These are phyloP conservation scores for Ophion obscuratus DNA, from an alignment of 2,888 invertebrate species.

Conservation along the genomic window DNA sequence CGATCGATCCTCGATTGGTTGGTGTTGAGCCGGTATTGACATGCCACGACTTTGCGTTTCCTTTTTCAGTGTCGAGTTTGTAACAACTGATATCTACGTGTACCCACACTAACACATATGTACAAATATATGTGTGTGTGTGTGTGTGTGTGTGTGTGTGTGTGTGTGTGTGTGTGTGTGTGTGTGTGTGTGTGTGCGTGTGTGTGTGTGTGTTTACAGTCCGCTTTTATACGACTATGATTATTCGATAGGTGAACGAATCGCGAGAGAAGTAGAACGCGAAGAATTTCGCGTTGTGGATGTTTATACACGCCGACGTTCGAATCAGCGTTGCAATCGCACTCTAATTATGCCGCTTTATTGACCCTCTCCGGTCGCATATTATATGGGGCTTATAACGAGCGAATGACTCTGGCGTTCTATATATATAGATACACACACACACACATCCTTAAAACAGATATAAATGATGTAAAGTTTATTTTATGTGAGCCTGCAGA, in stretches of 20 bases:
- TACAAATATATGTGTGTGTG: background rate
- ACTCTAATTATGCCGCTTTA: constrained; percentile 63
- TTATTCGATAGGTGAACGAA: constrained; percentile 57
- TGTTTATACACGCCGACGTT: constrained; percentile 43
- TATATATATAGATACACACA: too few species aligned
- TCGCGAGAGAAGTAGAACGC: constrained; percentile 54
- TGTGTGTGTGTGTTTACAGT: background rate
- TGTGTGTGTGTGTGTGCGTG: too few species aligned
- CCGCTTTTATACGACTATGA: constrained; percentile 46
- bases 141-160: too few species aligned
- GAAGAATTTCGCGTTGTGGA: constrained; percentile 41
- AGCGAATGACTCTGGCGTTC: constrained; percentile 33
- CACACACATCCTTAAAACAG: too few species aligned
- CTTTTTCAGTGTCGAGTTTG: constrained; percentile 59
- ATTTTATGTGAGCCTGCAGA: constrained; percentile 38
- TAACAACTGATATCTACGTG: constrained; percentile 13
- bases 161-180: too few species aligned
- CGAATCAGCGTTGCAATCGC: constrained; percentile 53
- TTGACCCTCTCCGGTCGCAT: constrained; percentile 53
- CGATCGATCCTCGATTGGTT: constrained; percentile 55
- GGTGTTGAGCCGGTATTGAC: constrained; percentile 28
- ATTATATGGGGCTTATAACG: constrained; percentile 55
- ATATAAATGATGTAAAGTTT: constrained; percentile 39
- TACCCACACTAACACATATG: background rate
- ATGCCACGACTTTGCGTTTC: constrained; percentile 44